These are phyloP conservation scores for Catostylus mosaicus DNA, from an alignment of 30 jellyfish, hydroid and myxozoan species.

Conservation along the genomic window DNA sequence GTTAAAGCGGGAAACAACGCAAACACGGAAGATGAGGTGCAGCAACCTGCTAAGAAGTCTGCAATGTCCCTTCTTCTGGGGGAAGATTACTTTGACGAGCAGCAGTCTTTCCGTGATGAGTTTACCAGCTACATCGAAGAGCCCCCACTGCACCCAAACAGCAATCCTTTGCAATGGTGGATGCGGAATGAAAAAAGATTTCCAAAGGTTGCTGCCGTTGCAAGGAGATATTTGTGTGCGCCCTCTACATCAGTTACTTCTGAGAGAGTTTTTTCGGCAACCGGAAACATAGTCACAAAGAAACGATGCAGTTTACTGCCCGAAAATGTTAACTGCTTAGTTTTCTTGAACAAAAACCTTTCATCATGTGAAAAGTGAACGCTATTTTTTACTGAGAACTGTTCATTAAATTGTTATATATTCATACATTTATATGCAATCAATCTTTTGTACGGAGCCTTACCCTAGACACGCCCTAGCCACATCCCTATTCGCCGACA, in stretches of 20 bases:
- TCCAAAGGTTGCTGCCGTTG: conserved; percentile 39
- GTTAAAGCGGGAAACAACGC: neutral
- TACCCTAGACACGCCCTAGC: too few relatives aligned
- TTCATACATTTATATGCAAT: too few relatives aligned
- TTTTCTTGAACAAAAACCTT: conserved; percentile 41
- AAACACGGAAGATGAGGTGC: neutral
- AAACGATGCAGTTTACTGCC: conserved; percentile 56
- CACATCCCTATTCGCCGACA: too few relatives aligned
- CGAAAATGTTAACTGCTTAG: conserved; percentile 25
- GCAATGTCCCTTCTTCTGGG: conserved; percentile 61
- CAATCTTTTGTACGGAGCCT: too few relatives aligned
- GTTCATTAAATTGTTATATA: too few relatives aligned
- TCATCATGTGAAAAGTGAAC: too few relatives aligned
- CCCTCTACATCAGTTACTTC: conserved; percentile 69
- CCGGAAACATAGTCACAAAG: conserved; percentile 46
- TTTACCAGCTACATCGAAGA: conserved; percentile 30
- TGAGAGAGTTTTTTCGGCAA: conserved; percentile 55
- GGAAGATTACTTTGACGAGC: conserved; percentile 36
- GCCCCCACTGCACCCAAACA: conserved; percentile 46
- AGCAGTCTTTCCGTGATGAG: conserved; percentile 54
- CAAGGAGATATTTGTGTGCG: conserved; percentile 44
- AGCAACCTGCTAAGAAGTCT: conserved; percentile 51
- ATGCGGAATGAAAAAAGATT: conserved; percentile 28
- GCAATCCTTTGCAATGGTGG: conserved; percentile 60
- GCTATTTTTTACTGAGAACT: too few relatives aligned